These are phyloP conservation scores for Hemiscyllium ocellatum DNA, from an alignment of 2,113 vertebrate species.

Conservation along the genomic window DNA sequence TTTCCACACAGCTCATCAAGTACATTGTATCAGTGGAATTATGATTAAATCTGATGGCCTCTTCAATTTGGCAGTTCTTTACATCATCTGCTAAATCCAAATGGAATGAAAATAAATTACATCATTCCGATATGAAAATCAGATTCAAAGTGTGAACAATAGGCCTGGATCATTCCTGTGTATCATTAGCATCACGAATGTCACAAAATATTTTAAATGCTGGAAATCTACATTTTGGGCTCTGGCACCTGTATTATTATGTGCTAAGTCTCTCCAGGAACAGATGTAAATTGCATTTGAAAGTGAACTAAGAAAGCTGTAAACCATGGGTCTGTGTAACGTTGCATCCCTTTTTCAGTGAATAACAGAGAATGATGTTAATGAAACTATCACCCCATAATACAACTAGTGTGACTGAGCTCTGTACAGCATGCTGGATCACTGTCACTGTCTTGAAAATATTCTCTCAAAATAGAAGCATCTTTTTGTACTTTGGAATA, in stretches of 20 bases:
- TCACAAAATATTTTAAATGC: neutral
- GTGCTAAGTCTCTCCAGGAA: neutral
- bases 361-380: neutral
- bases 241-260: neutral
- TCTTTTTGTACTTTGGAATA: neutral
- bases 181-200: neutral
- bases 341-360: neutral
- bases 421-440: neutral
- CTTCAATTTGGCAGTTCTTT: neutral
- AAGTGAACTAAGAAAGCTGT: neutral
- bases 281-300: neutral
- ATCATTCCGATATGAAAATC: neutral
- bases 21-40: neutral
- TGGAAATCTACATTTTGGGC: neutral
- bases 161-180: neutral
- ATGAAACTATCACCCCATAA: neutral
- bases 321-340: neutral
- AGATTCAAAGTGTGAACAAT: neutral
- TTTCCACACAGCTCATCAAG: neutral
- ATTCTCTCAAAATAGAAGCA: neutral
- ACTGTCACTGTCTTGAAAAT: neutral
- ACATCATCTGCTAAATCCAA: neutral
- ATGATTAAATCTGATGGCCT: neutral
- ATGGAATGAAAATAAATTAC: constrained; percentile 20
- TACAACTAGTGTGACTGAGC: neutral